Conservation (phyloP, 2,888 invertebrate species). For the Pollenia labialis region DNA sequence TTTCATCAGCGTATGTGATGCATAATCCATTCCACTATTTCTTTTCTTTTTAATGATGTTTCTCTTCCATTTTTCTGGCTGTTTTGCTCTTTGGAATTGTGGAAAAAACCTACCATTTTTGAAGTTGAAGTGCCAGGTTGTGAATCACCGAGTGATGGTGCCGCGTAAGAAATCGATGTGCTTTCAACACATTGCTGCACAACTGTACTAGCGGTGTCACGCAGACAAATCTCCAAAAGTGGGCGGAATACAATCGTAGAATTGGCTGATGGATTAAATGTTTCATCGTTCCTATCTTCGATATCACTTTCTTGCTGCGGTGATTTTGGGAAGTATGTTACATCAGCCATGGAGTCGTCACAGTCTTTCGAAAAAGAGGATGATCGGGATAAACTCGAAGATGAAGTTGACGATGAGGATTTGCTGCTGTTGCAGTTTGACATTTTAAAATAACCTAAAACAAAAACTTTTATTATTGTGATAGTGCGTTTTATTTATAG, state of each 20-base stretch:
- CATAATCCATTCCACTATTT: conserved; percentile 62
- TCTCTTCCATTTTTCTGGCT: conserved; percentile 55
- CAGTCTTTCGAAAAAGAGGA: conserved; percentile 56
- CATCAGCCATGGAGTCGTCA: conserved; percentile 47
- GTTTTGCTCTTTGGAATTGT: conserved; percentile 42
- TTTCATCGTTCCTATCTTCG: conserved; percentile 39
- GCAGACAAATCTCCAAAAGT: conserved; percentile 37
- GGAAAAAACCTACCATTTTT: conserved; percentile 13
- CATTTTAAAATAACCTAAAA: too few relatives aligned
- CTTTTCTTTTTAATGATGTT: conserved; percentile 56
- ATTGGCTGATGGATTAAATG: conserved; percentile 42
- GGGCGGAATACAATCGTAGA: conserved; percentile 34
- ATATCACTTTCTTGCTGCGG: conserved; percentile 30
- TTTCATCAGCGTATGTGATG: too few relatives aligned
- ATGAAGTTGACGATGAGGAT: conserved; percentile 44
- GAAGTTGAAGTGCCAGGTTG: conserved; percentile 38
- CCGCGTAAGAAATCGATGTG: conserved; percentile 38
- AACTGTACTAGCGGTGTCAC: conserved; percentile 43
- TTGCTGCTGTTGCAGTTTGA: too few relatives aligned
- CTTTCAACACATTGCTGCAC: conserved; percentile 31
- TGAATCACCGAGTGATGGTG: conserved; percentile 10
- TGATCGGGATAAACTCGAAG: conserved; percentile 46
- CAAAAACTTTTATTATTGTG: too few relatives aligned
- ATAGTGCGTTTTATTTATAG: background rate
- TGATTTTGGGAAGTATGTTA: conserved; percentile 45